Evolutionary conservation across 2,888 invertebrate genomes (phyloP), one percentile per base, ranked within the genome.

Genomic region (Watsonalla cultraria): DNA sequence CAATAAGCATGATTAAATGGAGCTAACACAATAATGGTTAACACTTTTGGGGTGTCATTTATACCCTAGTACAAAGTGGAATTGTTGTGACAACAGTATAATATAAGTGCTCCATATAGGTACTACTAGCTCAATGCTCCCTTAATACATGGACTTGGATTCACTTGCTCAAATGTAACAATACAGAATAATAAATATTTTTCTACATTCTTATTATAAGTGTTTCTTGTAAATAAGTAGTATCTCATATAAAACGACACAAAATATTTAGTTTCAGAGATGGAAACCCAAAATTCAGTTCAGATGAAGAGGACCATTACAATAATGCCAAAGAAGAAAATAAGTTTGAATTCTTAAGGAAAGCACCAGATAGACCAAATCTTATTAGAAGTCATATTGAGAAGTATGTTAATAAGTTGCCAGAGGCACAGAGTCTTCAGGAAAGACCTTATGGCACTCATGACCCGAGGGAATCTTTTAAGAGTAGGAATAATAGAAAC

Each of bases 251-350:
- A 33, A 9, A 2, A n/a, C 33, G 1, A 11, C 15, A 37, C 33
- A 37, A 9, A 6, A 39, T 34, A 46, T 51, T 37, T 34, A 34
- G 7, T 49, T 74, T 52, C 58, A 73, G 72, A 45, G 54, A 52
- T n/a, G 58, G 62, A 37, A 60, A 57, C 6, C 56, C 60, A 8
- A 74, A 65, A 55, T 74, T 74, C 54, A 81, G 78, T 69, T 74
- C 82, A 33, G 82, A 84, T 66, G 85, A 84, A 58, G 84, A 84
- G 57, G 68, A 78, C 35, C 56, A 53, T 46, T 60, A 59, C 54
- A 46, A 55, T 52, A 54, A 55, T 48, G 15, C 50, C 14, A 59
- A 62, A 48, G 34, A 50, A 37, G 53, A 46, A 52, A 58, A 47
- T 50, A 60, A 57, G 51, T 71, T 60, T 47, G 58, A 63, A 51